These are phyloP conservation scores for Lepidocolaptes lacrymiger DNA, from an alignment of 2,797 vertebrate genomes.

Conservation along the genomic window DNA sequence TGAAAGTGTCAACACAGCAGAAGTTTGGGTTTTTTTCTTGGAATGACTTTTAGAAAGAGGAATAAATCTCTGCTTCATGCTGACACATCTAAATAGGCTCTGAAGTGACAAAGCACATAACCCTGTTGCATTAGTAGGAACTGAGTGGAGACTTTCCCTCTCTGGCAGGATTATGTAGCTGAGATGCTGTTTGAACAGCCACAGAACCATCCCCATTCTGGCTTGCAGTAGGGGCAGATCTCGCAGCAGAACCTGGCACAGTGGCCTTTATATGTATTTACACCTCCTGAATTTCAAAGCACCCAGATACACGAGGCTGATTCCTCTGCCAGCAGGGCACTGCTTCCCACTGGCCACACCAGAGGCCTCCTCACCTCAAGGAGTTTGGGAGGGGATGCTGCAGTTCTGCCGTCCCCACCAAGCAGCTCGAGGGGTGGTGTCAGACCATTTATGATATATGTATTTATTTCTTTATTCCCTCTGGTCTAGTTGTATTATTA, in stretches of 20 bases:
- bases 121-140: not conserved
- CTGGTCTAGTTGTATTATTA: no score
- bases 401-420: not conserved
- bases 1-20: not conserved
- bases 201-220: not conserved
- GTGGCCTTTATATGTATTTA: not conserved
- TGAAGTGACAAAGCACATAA: not conserved
- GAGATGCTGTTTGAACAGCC: not conserved
- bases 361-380: fast-evolving
- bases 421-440: not conserved
- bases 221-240: not conserved
- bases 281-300: not conserved
- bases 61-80: not conserved
- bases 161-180: not conserved
- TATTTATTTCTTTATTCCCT: not conserved
- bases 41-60: not conserved
- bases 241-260: not conserved
- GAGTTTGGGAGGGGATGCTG: not conserved
- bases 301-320: not conserved
- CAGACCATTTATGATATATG: not conserved
- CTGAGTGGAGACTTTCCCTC: not conserved
- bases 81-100: not conserved
- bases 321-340: not conserved
- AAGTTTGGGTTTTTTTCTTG: not conserved
- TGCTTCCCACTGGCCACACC: not conserved